Conservation (phyloP, 1,140 invertebrate species). For the Goniozus legneri region DNA sequence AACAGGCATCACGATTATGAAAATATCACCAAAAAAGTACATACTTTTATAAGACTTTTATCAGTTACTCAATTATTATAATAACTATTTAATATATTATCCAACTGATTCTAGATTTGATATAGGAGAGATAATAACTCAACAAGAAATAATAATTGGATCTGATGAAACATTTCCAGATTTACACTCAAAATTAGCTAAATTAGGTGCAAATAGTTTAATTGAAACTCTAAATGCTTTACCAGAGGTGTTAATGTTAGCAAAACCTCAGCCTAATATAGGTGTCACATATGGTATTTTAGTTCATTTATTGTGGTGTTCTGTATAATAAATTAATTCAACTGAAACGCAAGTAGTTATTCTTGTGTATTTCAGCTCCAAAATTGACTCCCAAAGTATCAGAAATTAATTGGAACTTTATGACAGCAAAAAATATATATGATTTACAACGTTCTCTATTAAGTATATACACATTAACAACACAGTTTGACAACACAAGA, state of each 20-base stretch:
- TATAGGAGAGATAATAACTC: constrained; percentile 75
- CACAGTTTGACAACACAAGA: constrained; percentile 57
- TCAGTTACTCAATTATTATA: constrained; percentile 17
- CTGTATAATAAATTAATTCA: background rate
- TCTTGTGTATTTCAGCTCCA: constrained; percentile 60
- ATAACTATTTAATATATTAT: constrained; percentile 10
- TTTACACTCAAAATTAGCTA: constrained; percentile 63
- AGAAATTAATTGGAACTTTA: constrained; percentile 62
- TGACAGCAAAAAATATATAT: constrained; percentile 61
- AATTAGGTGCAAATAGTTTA: constrained; percentile 67
- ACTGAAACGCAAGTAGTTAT: constrained; percentile 8
- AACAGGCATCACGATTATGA: constrained; percentile 88
- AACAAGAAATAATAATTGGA: constrained; percentile 61
- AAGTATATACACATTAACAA: constrained; percentile 61
- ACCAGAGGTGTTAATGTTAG: constrained; percentile 57
- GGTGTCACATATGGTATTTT: constrained; percentile 67
- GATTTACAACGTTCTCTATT: constrained; percentile 65
- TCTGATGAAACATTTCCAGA: constrained; percentile 64
- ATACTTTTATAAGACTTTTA: no score
- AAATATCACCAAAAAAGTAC: constrained; percentile 76
- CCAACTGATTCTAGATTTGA: constrained; percentile 65
- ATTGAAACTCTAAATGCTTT: constrained; percentile 63
- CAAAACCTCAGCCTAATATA: constrained; percentile 59
- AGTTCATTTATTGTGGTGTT: constrained; percentile 4
- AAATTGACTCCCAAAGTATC: constrained; percentile 63